phyloP scores from a whole-genome alignment of 2,113 vertebrate species.

The Mus spicilegus region DNA sequence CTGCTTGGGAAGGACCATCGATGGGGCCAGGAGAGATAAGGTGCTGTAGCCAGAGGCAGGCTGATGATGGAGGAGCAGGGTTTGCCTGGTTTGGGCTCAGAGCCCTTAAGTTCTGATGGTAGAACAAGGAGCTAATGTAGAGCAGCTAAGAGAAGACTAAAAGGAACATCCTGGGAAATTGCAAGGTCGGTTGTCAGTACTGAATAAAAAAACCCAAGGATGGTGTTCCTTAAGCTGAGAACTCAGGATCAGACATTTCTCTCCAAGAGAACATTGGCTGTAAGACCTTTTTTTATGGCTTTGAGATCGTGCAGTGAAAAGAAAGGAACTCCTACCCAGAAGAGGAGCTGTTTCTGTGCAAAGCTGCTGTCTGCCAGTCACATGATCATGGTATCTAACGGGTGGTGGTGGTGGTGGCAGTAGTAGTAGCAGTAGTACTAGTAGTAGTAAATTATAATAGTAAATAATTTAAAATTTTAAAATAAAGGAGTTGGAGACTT shows the following conservation, averaged over 20 bases:
- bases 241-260: background rate
- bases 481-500: background rate
- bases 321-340: background rate
- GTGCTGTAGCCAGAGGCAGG: background rate
- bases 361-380: background rate
- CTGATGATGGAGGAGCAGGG: background rate
- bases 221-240: slow-evolving; percentile 20
- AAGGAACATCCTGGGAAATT: background rate
- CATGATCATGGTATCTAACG: background rate
- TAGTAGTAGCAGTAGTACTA: too few species aligned
- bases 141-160: background rate
- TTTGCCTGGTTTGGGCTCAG: background rate
- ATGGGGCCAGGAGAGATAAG: background rate
- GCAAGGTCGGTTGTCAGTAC: slow-evolving; percentile 45
- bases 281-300: background rate
- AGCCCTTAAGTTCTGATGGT: background rate
- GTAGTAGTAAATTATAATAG: background rate
- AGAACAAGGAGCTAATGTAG: background rate
- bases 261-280: background rate
- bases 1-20: background rate
- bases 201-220: background rate
- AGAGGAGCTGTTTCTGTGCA: background rate
- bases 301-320: background rate
- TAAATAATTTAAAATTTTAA: background rate
- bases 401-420: too few species aligned